A percentile compares a stretch with the other conserved stretches of the same genome.
Conservation (phyloP, 2,797 vertebrate genomes). For the Melanotaenia boesemani region DNA sequence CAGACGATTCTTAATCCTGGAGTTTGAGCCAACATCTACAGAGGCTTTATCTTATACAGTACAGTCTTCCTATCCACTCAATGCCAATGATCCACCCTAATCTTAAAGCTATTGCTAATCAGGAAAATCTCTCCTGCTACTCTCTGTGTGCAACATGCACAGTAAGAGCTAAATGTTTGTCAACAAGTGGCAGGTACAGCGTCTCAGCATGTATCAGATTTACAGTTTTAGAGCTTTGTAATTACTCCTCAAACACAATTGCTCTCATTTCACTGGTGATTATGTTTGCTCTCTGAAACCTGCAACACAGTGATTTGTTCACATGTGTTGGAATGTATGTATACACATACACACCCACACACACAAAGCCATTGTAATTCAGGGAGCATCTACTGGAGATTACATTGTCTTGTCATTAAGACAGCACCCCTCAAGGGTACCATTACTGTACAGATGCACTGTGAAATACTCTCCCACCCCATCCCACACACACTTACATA, state of each 20-base stretch:
- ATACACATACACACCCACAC: constrained; percentile 3
- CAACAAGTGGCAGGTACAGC: constrained; percentile 38
- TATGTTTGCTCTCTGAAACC: constrained; percentile 63
- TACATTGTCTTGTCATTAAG: constrained; percentile 74
- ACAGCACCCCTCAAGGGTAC: constrained; percentile 61
- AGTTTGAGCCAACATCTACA: constrained; percentile 59
- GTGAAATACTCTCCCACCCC: constrained; percentile 60
- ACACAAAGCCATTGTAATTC: constrained; percentile 58
- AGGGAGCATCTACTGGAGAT: constrained; percentile 61
- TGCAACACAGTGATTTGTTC: constrained; percentile 67
- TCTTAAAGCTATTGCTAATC: constrained; percentile 52
- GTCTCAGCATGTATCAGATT: constrained; percentile 45
- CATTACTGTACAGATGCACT: constrained; percentile 73
- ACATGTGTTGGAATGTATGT: constrained; percentile 48
- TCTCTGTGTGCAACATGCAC: constrained; percentile 23
- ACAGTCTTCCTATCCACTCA: constrained; percentile 53
- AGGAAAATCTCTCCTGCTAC: constrained; percentile 36
- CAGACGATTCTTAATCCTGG: constrained; percentile 54
- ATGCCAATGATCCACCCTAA: constrained; percentile 57
- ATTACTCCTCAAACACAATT: constrained; percentile 60
- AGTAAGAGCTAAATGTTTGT: constrained; percentile 29
- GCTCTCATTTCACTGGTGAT: constrained; percentile 62
- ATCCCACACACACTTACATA: constrained; percentile 30
- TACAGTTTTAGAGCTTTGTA: constrained; percentile 53
- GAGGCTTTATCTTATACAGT: constrained; percentile 48